Base-by-base conservation (phyloP, 2,113 vertebrate genomes). In the Leucosticte australis region DNA sequence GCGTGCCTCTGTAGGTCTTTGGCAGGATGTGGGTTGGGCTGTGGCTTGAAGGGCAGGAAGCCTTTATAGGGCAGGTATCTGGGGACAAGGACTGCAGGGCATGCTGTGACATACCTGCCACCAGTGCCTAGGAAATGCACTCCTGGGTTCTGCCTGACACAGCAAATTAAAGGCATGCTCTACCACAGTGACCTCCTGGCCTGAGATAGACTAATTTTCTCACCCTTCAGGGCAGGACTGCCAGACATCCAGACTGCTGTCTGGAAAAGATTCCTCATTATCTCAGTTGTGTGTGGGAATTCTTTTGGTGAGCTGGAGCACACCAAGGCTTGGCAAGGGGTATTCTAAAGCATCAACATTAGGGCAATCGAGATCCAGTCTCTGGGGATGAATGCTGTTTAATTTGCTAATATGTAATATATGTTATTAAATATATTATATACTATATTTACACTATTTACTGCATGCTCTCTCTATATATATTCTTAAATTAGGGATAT, bases 101-200 rank as follows among this genome's bases (percentile, higher is more conserved):
- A 42, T 0, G 0, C 11, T 53, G n/a, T 37, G 31, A 11, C 11
- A 8, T 22, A 11, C n/a, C 24, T 63, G 13, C 39, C 13, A 20
- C 23, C 33, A 35, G 44, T 27, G 37, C n/a, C 30, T 64, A 47
- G 76, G 68, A 52, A 55, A 4, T 30, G 11, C 27, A 5, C 12
- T 73, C 39, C 50, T 71, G 70, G 37, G 11, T 16, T 63, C 26
- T 63, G 19, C 46, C n/a, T 89, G 41, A 26, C 11, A 5, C 7
- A 19, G 21, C 20, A 60, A 55, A 80, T 68, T n/a, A 37, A 56
- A 65, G 5, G 39, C 6, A 7, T 69, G 44, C 11, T 35, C 62
- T 91, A 20, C 16, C 42, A 56, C 33, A 56, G 35, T 23, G 68
- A 37, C 30, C 47, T 75, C 7, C 42, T 64, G 63, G 11, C 2